These are phyloP conservation scores for Cyphomyrus discorhynchus DNA, from an alignment of 2,113 vertebrate genomes.

Conservation along the genomic window DNA sequence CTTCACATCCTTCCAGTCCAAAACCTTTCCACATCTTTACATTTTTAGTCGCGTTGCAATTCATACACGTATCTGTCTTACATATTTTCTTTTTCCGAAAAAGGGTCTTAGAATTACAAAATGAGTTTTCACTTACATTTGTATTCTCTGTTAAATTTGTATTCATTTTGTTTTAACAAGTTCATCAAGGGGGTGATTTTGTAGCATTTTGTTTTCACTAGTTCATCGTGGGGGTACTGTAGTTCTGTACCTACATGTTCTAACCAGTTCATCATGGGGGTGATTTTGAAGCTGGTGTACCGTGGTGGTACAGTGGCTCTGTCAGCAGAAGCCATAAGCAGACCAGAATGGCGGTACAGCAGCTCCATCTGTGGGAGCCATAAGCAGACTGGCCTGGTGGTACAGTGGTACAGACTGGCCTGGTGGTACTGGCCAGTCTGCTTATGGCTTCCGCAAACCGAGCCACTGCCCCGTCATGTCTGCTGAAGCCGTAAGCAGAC, in stretches of 20 bases:
- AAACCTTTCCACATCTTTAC: background rate
- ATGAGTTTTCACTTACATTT: background rate
- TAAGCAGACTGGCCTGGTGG: too few relatives aligned
- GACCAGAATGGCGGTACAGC: background rate
- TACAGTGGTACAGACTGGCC: too few relatives aligned
- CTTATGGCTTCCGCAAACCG: background rate
- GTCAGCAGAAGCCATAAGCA: background rate
- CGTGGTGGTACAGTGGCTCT: background rate
- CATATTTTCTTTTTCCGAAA: background rate
- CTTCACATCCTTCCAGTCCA: background rate
- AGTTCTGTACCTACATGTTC: background rate
- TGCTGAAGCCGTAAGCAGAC: background rate
- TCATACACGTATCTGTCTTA: background rate
- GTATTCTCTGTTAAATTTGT: background rate
- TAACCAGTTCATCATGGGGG: background rate
- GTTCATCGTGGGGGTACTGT: background rate
- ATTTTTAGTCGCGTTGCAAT: background rate
- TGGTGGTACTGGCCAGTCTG: background rate
- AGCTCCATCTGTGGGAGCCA: background rate
- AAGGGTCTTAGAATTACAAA: background rate
- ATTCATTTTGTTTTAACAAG: background rate
- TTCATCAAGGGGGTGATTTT: background rate
- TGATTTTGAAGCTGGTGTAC: background rate
- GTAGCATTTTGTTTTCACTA: background rate
- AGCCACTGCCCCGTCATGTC: background rate